These are phyloP conservation scores for Acrobasis repandana DNA, from an alignment of 2,888 invertebrate species.

Conservation along the genomic window DNA sequence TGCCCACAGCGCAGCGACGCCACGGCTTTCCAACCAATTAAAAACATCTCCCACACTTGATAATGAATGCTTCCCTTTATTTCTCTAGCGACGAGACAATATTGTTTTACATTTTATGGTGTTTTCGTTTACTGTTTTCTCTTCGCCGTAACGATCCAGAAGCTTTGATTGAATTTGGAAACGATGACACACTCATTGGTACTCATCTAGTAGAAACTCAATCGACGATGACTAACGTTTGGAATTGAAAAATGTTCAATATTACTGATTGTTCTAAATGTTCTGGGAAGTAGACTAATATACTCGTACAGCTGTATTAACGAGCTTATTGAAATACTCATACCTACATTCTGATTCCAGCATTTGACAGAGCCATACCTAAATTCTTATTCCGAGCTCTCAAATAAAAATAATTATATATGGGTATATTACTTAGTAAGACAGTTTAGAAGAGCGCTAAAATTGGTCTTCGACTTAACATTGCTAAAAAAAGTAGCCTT, in stretches of 20 bases:
- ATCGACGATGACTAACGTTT: neutral
- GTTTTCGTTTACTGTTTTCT: neutral
- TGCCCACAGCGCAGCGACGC: slow-evolving; percentile 38
- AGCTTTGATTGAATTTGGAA: slow-evolving; percentile 1
- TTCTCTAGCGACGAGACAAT: slow-evolving; percentile 25
- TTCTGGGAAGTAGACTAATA: neutral
- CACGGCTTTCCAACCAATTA: slow-evolving; percentile 45
- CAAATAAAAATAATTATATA: too few relatives aligned
- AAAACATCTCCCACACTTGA: slow-evolving; percentile 31
- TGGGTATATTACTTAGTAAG: too few relatives aligned
- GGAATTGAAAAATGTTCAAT: neutral
- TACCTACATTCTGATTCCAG: neutral
- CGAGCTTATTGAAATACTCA: neutral
- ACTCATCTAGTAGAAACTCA: too few relatives aligned
- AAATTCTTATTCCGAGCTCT: too few relatives aligned
- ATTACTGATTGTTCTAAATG: neutral
- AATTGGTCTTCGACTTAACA: too few relatives aligned
- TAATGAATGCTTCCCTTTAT: slow-evolving; percentile 25
- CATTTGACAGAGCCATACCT: too few relatives aligned
- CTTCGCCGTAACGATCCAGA: neutral
- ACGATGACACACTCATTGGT: too few relatives aligned
- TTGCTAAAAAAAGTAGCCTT: too few relatives aligned
- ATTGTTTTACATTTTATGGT: slow-evolving; percentile 18
- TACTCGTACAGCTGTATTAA: neutral
- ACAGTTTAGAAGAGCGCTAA: too few relatives aligned